Percentiles rank a stretch among this genome's conserved stretches.
Conservation (phyloP, 2,888 invertebrate species). For the Ormyrus rosae region DNA sequence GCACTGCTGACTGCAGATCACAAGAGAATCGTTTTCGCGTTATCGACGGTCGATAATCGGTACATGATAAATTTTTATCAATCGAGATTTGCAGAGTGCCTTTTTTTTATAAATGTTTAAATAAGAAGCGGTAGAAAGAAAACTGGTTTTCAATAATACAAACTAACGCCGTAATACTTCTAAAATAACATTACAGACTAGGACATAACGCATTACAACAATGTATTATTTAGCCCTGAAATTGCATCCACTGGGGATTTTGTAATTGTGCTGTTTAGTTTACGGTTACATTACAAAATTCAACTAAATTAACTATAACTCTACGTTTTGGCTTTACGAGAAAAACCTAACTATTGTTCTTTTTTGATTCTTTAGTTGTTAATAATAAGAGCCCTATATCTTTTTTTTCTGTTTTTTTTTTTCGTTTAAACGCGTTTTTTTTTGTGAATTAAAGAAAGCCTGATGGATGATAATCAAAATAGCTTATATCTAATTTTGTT, state of each 20-base stretch:
- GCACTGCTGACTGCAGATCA: conserved; percentile 40
- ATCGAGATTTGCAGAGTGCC: not conserved
- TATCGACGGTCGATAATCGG: conserved; percentile 35
- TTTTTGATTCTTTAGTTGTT: not conserved
- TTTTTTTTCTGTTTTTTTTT: not conserved
- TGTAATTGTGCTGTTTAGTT: not conserved
- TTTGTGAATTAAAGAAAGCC: no score
- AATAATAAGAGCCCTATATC: not conserved
- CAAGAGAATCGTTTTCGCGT: conserved; percentile 1
- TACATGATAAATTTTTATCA: not conserved
- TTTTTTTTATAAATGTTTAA: not conserved
- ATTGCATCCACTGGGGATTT: conserved; percentile 7
- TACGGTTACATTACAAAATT: not conserved
- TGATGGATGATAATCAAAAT: no score
- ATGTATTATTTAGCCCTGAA: conserved; percentile 37
- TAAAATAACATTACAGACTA: conserved; percentile 48
- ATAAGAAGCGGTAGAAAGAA: not conserved
- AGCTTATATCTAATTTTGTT: not conserved
- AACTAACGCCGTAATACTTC: conserved; percentile 9
- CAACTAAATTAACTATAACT: conserved; percentile 10
- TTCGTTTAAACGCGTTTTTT: no score
- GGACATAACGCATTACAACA: conserved; percentile 31
- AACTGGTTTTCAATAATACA: not conserved
- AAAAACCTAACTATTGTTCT: conserved; percentile 29
- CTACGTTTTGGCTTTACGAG: conserved; percentile 41